phyloP scores from a whole-genome alignment of 64 coral and sea anemone genomes.

The Anthopleura sola region DNA sequence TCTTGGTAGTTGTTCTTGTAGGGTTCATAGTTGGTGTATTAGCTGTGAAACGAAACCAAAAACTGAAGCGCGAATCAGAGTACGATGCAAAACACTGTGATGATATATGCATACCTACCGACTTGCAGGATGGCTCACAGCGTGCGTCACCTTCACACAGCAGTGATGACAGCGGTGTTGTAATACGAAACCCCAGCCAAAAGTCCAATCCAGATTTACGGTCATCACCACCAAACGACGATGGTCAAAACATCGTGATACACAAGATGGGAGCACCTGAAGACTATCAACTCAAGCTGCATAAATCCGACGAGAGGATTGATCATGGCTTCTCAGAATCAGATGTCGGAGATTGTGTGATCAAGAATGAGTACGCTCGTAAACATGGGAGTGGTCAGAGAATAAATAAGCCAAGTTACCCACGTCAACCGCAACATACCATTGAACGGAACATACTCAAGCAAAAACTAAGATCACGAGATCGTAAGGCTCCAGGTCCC shows the following conservation, averaged over 20 bases:
- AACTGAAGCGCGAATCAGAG: slow-evolving; percentile 8
- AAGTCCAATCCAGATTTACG: slow-evolving; percentile 51
- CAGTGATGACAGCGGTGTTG: slow-evolving; percentile 87
- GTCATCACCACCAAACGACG: slow-evolving; percentile 9
- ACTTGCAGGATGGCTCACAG: slow-evolving; percentile 71
- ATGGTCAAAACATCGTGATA: slow-evolving; percentile 67
- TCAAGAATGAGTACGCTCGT: slow-evolving; percentile 54
- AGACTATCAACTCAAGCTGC: slow-evolving; percentile 87
- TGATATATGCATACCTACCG: slow-evolving; percentile 32
- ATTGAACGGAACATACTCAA: slow-evolving; percentile 17
- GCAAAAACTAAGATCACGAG: slow-evolving; percentile 19
- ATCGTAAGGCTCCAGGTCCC: slow-evolving; percentile 16
- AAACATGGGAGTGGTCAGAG: slow-evolving; percentile 3
- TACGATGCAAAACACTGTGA: slow-evolving; percentile 30
- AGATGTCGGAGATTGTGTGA: slow-evolving; percentile 69
- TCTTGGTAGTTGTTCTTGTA: slow-evolving; percentile 58
- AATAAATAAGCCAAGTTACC: not conserved
- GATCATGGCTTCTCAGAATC: slow-evolving; percentile 85
- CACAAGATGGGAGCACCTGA: slow-evolving; percentile 88
- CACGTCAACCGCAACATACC: slow-evolving; percentile 19
- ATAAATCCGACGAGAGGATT: slow-evolving; percentile 72
- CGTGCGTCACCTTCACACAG: slow-evolving; percentile 79
- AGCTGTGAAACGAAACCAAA: slow-evolving; percentile 54
- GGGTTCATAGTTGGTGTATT: slow-evolving; percentile 63
- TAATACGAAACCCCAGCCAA: slow-evolving; percentile 72